phyloP scores from a whole-genome alignment of 2,797 vertebrate species.

The Bovichtus diacanthus region DNA sequence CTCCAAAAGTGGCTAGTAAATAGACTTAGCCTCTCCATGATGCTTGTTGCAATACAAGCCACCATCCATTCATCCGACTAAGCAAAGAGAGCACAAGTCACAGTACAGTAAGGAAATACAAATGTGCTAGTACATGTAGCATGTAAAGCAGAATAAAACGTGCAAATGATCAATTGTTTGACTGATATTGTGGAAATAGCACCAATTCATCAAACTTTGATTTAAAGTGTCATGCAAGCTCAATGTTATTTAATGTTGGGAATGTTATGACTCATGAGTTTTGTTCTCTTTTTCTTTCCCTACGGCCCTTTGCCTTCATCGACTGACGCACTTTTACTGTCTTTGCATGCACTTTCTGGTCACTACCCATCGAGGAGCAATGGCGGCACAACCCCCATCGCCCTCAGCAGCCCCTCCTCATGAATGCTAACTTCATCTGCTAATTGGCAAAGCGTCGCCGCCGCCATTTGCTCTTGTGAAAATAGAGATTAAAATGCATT shows the following conservation, averaged over 20 bases:
- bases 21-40: too few relatives aligned
- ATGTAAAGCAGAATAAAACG: neutral
- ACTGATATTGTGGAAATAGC: neutral
- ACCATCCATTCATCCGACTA: neutral
- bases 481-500: slow-evolving; percentile 64
- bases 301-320: too few relatives aligned
- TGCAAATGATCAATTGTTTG: too few relatives aligned
- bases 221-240: neutral
- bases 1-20: neutral
- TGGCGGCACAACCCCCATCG: slow-evolving; percentile 79
- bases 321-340: slow-evolving; percentile 72
- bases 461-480: slow-evolving; percentile 53
- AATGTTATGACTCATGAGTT: too few relatives aligned
- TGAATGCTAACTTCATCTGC: slow-evolving; percentile 73
- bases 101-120: neutral
- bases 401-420: slow-evolving; percentile 55
- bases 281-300: too few relatives aligned
- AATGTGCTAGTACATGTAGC: neutral
- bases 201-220: neutral
- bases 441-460: slow-evolving; percentile 65
- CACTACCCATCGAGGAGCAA: slow-evolving; percentile 88
- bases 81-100: neutral
- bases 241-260: too few relatives aligned
- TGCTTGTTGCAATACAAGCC: neutral
- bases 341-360: slow-evolving; percentile 89